phyloP scores from a whole-genome alignment of 1,140 invertebrate species.

The Aleiodes sp. region DNA sequence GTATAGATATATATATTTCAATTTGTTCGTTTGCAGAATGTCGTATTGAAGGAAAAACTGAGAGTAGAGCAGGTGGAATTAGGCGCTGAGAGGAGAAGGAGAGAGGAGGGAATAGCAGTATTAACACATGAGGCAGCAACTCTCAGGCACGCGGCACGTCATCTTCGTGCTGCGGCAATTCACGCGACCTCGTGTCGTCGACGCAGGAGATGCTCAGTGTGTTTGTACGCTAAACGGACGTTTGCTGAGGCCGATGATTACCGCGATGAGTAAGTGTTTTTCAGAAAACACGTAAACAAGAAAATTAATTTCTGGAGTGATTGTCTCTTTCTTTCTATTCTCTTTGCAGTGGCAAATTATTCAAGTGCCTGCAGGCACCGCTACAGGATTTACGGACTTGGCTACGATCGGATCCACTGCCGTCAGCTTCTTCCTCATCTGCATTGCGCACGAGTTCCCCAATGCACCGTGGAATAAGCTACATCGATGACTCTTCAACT shows the following conservation, averaged over 20 bases:
- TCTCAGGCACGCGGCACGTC: conserved; percentile 57
- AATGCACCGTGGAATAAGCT: conserved; percentile 51
- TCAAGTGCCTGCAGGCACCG: conserved; percentile 71
- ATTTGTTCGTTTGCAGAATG: conserved; percentile 60
- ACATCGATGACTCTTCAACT: conserved; percentile 56
- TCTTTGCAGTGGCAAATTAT: conserved; percentile 66
- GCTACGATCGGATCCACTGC: conserved; percentile 64
- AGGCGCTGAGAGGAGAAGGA: conserved; percentile 53
- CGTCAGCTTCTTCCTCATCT: conserved; percentile 48
- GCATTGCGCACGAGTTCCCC: conserved; percentile 53
- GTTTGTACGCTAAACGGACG: conserved; percentile 70
- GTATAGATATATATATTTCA: not conserved
- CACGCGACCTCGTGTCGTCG: conserved; percentile 61
- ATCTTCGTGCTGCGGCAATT: conserved; percentile 56
- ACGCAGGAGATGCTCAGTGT: conserved; percentile 71
- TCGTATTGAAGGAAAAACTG: conserved; percentile 66
- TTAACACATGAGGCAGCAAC: conserved; percentile 55
- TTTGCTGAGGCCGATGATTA: conserved; percentile 68
- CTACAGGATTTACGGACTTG: conserved; percentile 68
- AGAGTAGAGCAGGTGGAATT: conserved; percentile 65
- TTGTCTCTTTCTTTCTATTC: not conserved
- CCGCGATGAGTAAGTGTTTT: conserved; percentile 64
- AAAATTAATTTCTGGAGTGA: not conserved
- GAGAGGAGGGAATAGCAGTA: conserved; percentile 59
- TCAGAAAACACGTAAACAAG: not conserved